A percentile compares a stretch with the other conserved stretches of the same genome.
These are phyloP conservation scores for Siniperca chuatsi DNA, from an alignment of 2,113 vertebrate genomes.

Conservation along the genomic window DNA sequence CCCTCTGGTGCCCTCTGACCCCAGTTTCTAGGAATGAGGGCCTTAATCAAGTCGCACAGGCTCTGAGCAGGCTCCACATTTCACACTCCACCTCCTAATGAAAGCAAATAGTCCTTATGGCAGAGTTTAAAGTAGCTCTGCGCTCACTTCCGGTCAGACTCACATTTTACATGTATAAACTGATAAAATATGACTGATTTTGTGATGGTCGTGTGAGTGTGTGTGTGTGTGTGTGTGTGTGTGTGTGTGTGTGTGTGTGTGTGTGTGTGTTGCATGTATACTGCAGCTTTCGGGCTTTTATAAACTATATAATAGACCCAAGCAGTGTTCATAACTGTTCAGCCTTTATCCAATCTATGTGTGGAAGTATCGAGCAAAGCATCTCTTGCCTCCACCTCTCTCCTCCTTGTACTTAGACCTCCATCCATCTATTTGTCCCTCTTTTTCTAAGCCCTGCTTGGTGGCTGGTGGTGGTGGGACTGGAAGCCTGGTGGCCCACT, in stretches of 20 bases:
- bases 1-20: slow-evolving; percentile 77
- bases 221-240: background rate
- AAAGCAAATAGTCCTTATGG: slow-evolving; percentile 53
- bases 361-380: background rate
- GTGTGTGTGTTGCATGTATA: background rate
- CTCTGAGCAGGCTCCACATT: slow-evolving; percentile 74
- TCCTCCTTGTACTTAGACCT: slow-evolving; percentile 18
- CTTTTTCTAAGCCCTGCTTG: slow-evolving; percentile 34
- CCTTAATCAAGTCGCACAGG: slow-evolving; percentile 66
- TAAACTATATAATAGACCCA: background rate
- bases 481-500: slow-evolving; percentile 69
- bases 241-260: background rate
- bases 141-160: slow-evolving; percentile 18
- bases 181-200: background rate
- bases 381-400: background rate
- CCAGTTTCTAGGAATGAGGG: slow-evolving; percentile 61
- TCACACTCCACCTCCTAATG: slow-evolving; percentile 62
- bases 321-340: background rate
- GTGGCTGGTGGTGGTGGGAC: slow-evolving; percentile 48
- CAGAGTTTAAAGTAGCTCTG: slow-evolving; percentile 5
- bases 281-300: background rate
- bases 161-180: background rate
- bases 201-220: background rate
- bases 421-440: slow-evolving; percentile 30
- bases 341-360: background rate